Evolutionary conservation across 2,888 invertebrate species (phyloP), one percentile per base, ranked within the genome.

Genomic region (Helobdella robusta): DNA sequence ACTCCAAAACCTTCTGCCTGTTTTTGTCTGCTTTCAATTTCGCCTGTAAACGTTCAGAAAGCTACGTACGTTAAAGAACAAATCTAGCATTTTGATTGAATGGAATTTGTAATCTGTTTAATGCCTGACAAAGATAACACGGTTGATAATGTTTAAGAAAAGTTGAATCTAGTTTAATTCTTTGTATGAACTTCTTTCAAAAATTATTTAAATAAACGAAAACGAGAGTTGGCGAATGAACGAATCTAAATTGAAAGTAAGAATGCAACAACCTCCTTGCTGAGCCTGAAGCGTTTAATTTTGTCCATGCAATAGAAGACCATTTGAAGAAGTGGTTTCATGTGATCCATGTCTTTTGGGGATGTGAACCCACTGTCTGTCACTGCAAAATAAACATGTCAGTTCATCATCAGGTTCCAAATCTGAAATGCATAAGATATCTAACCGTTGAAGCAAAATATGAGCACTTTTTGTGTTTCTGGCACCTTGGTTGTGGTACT

Each of bases 301-400:
- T 91, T 92, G 78, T 98, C 97, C 75, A 97, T 84, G 71, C 89
- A 84, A 80, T 97, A 89, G 82, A 98, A 91, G 34, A 93, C 87
- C 72, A 97, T 85, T 74, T 87, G 85, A 77, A 95, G 82, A 72
- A 95, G 81, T 11, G 90, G 90, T 70, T 87, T 84, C 75, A 89
- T 84, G 73, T 85, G 85, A 70, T 87, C 87, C 76, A 88, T 87
- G 59, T 86, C 86, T 61, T 76, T 70, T 18, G 75, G 72, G n/a
- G 61, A 44, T 32, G 52, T 62, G 35, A 61, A 74, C 15, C 79
- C 78, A 66, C 75, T 76, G 35, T 76, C 78, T 61, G 78, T 76
- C 64, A 79, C 81, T 81, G 70, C 5, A 68, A 69, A 28, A 46
- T 40, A 18, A 63, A 36, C 23, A 50, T 32, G 20, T 15, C 44